Base-by-base conservation (phyloP, 2,888 invertebrate genomes). In the Clanis bilineata region DNA sequence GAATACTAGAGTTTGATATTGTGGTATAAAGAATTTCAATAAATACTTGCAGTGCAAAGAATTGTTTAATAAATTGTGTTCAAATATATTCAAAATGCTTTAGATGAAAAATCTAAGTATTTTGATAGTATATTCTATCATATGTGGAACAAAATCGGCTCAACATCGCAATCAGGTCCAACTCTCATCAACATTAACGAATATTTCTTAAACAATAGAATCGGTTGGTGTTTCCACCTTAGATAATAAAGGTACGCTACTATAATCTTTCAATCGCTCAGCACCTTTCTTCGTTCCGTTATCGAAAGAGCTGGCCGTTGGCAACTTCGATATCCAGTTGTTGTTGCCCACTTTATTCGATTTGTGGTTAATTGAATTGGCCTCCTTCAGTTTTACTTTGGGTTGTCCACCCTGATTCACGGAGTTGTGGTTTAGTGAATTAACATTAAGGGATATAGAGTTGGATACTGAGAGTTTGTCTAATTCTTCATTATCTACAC, bases 321-420 rank as follows among this genome's bases (percentile, higher is more conserved):
- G 84, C 60, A 92, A 66, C 63, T 90, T 91, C 1, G 90, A 81
- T 65, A 92, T 85, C 91, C 92, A 93, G 77, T 92, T 92, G 64
- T 93, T 93, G 77, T 92, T 92, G 64, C 90, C 92, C 72, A 88
- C 77, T 73, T 89, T 89, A 77, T 82, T 86, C 36, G 82, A 73
- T 67, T 86, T 89, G 69, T 86, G 82, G 65, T 82, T 80, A 38
- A 86, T 72, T 3, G 86, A 78, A 56, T 85, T 88, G 58, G 85
- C 83, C 39, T 90, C 90, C 79, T 88, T 92, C 76, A 91, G 73
- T 70, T 89, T 90, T 0, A 90, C 89, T 67, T 85, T 82, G 0
- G 90, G 88, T 62, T 86, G 88, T 12, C 79, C 77, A 55, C 69
- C 68, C 56, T 84, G 82, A 72, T 66, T 80, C 18, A 83, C 78